These are phyloP conservation scores for Hydrochoerus hydrochaeris DNA, from an alignment of 2,113 vertebrate species.

Conservation along the genomic window DNA sequence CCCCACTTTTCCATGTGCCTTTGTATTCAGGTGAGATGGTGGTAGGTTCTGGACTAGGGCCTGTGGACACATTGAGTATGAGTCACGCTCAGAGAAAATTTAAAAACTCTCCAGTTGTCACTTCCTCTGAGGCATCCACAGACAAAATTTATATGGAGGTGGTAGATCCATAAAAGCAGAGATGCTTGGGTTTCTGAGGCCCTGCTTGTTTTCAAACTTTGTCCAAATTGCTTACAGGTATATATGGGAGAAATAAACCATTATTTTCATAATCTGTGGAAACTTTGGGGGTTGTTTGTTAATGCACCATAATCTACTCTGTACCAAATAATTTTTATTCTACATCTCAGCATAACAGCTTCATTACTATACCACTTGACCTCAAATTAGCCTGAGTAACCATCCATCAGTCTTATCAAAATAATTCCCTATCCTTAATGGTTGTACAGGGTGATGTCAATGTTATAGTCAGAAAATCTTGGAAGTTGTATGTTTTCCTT, in stretches of 20 bases:
- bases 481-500: neutral
- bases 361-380: neutral
- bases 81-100: neutral
- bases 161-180: neutral
- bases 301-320: neutral
- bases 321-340: neutral
- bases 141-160: neutral
- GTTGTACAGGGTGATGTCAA: neutral
- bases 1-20: rapidly evolving
- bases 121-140: neutral
- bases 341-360: neutral
- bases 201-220: neutral
- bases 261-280: neutral
- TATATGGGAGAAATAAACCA: neutral
- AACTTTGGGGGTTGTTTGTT: neutral
- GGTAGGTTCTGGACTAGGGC: neutral
- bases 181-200: neutral
- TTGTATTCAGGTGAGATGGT: neutral
- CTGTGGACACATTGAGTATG: neutral
- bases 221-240: neutral
- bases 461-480: neutral
- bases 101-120: neutral
- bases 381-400: neutral
- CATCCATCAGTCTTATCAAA: neutral
- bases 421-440: neutral